Evolutionary conservation across 2,888 invertebrate genomes (phyloP), one percentile per base, ranked within the genome.

Genomic region (Pterobdella sp.): DNA sequence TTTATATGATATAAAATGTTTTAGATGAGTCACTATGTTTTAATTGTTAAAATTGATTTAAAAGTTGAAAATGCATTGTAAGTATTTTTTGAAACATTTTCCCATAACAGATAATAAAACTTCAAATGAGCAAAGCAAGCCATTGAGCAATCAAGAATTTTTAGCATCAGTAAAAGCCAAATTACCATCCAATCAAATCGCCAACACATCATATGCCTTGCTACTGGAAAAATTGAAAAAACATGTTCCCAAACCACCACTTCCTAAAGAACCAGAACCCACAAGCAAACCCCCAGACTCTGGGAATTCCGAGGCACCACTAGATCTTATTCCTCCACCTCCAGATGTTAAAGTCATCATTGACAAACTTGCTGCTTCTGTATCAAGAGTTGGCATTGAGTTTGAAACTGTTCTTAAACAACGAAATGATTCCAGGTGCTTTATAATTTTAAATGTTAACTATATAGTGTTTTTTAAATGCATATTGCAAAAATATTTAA

Each of bases 351-450:
- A 90, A 81, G 87, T 91, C 31, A 91, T 97, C 10, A 91, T 98
- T 74, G 94, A 95, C 84, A 94, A 95, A 84, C 94, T 97, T 89
- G 96, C 97, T 0, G 89, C 90, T 76, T 96, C 96, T 83, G 96
- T 98, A 0, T 91, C 93, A 0, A 92, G 93, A 79, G 96, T 96
- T 84, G 98, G 97, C 0, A 88, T 90, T 73, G 91, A 92, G 79
- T 96, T 97, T 82, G 96, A 97, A 79, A 80, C 80, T 37, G 89
- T 90, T 49, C 82, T 86, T 4, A 81, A 85, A 10, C 79, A 79
- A 74, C 82, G 83, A 75, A 80, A 80, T 72, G 94, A 95, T 82
- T 88, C 90, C 0, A 86, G 94, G 42, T 95, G 97, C 83, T 29
- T 49, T 49, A 18, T 14, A n/a, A n/a, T n/a, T n/a, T n/a, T n/a